Evolutionary conservation across 2,888 invertebrate species (phyloP), one percentile per base, ranked within the genome.

Genomic region (Cetonia aurata): DNA sequence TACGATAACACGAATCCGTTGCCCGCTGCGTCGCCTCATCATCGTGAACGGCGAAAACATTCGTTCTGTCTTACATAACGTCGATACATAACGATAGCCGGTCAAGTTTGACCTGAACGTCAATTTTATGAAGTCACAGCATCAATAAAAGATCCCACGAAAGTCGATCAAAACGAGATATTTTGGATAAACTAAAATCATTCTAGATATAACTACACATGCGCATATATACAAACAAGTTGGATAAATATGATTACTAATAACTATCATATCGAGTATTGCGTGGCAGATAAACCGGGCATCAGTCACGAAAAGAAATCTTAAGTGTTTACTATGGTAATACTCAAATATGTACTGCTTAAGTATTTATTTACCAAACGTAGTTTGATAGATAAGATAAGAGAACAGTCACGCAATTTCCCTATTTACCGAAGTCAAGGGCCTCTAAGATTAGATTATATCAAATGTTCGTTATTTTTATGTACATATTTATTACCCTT

Each of bases 341-440:
- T 17, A 42, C 6, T 37, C n/a, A 57, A 57, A 57, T 57, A n/a
- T n/a, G n/a, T n/a, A 57, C 41, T 17, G 19, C 17, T 6, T 15
- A 0, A 57, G 19, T 12, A 17, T 6, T 57, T n/a, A 31, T 15
- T 57, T 42, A 57, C 15, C 42, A 42, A 15, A 41, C 13, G 41
- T 13, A 37, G 13, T 6, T 56, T n/a, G 6, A 41, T 17, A 41
- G 57, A 57, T 57, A 42, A 57, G 57, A 57, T 57, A 56, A 41
- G 31, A n/a, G 6, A 25, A 0, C 9, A 31, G 33, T 57, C 57
- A 42, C 41, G 57, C 57, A 57, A 57, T 57, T 57, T 57, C 57
- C 57, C 57, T 57, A 42, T 57, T 57, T 41, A 42, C 41, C 15
- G 13, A 57, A 41, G 19, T 57, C 41, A 42, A 57, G 42, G 17